Evolutionary conservation across 2,888 invertebrate genomes (phyloP).

Genomic region (Polydesmus complanatus): DNA sequence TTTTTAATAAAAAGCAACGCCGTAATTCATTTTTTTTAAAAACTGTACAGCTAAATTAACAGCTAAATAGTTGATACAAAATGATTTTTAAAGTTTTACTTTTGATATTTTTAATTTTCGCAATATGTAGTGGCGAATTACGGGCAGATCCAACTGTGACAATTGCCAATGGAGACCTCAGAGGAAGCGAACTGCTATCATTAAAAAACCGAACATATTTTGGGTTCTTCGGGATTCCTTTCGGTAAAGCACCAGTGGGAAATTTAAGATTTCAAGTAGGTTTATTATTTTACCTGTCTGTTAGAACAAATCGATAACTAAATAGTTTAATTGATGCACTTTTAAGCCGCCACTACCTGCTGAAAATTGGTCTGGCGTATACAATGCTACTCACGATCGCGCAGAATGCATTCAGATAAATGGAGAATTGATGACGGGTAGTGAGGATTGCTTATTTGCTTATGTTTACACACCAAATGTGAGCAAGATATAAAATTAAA

Average conservation of each 20-base stretch:
- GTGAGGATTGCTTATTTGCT: background rate
- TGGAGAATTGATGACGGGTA: background rate
- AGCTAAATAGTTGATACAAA: too few species aligned
- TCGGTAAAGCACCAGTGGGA: constrained; percentile 5
- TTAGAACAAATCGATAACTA: background rate
- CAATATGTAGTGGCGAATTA: too few species aligned
- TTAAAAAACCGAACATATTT: background rate
- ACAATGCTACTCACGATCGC: background rate
- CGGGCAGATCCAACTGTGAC: background rate
- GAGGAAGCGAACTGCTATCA: background rate
- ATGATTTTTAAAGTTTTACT: too few species aligned
- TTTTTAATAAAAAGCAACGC: too few species aligned
- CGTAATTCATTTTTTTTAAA: too few species aligned
- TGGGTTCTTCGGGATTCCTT: constrained; percentile 8
- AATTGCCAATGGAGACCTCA: background rate
- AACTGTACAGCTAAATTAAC: too few species aligned
- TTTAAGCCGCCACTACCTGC: constrained; percentile 1
- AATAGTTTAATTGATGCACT: background rate
- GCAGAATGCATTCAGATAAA: background rate
- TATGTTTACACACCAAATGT: constrained; percentile 3
- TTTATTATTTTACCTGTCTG: background rate
- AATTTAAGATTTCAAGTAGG: constrained; percentile 9
- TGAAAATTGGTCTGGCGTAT: constrained; percentile 4
- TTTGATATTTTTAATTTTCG: too few species aligned
- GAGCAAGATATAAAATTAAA: too few species aligned